Evolutionary conservation across 2,797 vertebrate species (phyloP).

Genomic region (Sus cebifrons): DNA sequence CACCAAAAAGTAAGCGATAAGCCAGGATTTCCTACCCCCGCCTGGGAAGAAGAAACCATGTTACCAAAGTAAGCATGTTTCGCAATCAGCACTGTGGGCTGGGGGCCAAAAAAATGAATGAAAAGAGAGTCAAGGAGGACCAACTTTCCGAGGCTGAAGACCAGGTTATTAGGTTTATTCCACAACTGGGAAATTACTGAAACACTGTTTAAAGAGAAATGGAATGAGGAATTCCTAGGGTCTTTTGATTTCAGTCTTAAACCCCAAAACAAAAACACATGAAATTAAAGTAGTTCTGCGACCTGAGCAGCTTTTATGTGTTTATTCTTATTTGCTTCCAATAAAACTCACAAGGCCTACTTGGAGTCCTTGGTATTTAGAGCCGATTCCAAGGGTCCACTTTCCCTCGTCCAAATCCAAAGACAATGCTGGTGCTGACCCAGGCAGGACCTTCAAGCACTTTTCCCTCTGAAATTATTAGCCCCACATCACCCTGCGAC

Average conservation of each 20-base stretch:
- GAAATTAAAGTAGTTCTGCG: constrained; percentile 55
- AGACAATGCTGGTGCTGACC: constrained; percentile 50
- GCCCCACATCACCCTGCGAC: constrained; percentile 51
- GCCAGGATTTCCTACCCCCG: not conserved
- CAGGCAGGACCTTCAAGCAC: not conserved
- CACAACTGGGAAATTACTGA: constrained; percentile 44
- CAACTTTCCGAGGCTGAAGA: constrained; percentile 63
- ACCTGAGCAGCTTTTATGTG: not conserved
- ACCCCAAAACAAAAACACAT: constrained; percentile 50
- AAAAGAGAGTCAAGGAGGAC: constrained; percentile 50
- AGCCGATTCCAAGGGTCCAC: constrained; percentile 55
- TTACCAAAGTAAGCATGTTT: constrained; percentile 60
- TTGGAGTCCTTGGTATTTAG: not conserved
- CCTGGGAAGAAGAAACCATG: constrained; percentile 45
- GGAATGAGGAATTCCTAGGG: constrained; percentile 36
- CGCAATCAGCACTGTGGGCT: not conserved
- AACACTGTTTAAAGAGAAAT: constrained; percentile 57
- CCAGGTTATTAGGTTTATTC: constrained; percentile 37
- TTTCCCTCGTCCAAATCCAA: constrained; percentile 46
- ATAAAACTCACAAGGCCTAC: constrained; percentile 57
- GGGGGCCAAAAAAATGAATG: not conserved
- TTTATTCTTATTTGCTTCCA: not conserved
- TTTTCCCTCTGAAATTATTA: constrained; percentile 66
- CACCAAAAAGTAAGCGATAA: constrained; percentile 60
- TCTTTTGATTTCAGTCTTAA: constrained; percentile 64